Conservation (phyloP, 2,888 invertebrate genomes). For the Eurytoma californica region DNA sequence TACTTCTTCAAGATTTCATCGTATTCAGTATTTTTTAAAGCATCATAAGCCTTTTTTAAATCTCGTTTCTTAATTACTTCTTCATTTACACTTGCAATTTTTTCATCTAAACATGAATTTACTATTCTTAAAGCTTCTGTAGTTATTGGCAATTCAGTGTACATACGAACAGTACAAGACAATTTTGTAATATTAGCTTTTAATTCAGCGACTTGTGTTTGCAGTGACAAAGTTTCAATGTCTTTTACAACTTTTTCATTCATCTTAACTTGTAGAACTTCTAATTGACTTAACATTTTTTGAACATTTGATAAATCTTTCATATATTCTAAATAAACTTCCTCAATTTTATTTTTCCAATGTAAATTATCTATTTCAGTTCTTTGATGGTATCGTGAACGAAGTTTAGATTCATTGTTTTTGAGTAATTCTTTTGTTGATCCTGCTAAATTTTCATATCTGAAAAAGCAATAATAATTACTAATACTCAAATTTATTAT, state of each 20-base stretch:
- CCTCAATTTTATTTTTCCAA: conserved; percentile 71
- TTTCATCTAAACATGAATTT: conserved; percentile 70
- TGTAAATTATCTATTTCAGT: conserved; percentile 64
- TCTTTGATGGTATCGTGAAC: conserved; percentile 60
- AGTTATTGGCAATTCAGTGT: conserved; percentile 73
- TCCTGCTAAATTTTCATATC: conserved; percentile 65
- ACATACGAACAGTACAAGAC: conserved; percentile 72
- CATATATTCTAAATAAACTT: conserved; percentile 69
- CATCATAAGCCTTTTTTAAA: conserved; percentile 72
- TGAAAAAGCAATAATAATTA: conserved; percentile 57
- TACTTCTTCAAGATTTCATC: conserved; percentile 74
- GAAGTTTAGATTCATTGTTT: conserved; percentile 60
- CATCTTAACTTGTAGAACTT: conserved; percentile 68
- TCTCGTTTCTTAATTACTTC: conserved; percentile 71
- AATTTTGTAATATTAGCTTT: conserved; percentile 71
- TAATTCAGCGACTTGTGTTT: conserved; percentile 67
- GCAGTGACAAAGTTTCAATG: conserved; percentile 64
- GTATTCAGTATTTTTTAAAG: conserved; percentile 73
- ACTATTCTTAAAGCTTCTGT: conserved; percentile 73
- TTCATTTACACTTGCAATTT: conserved; percentile 68
- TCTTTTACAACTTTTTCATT: conserved; percentile 68
- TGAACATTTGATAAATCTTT: conserved; percentile 66
- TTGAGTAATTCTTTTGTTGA: conserved; percentile 64
- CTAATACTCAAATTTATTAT: conserved; percentile 25
- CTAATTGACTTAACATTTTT: conserved; percentile 70